phyloP scores from a whole-genome alignment of 2,113 vertebrate species.

The Candoia aspera region DNA sequence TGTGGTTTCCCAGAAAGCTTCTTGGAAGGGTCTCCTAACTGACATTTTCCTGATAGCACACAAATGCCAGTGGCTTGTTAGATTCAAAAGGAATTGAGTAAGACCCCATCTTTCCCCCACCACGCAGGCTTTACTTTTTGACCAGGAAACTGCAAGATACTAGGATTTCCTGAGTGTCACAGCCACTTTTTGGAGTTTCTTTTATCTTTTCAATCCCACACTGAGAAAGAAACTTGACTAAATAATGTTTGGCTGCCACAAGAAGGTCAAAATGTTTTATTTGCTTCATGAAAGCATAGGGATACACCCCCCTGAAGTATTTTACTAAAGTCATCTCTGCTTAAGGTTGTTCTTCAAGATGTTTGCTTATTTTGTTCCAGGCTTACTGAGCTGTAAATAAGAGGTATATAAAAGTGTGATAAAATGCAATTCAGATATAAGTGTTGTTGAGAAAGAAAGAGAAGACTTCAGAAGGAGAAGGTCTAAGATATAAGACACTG shows the following conservation, averaged over 20 bases:
- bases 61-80: neutral
- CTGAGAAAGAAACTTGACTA: neutral
- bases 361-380: neutral
- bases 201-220: conserved; percentile 20
- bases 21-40: conserved; percentile 51
- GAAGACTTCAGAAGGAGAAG: neutral
- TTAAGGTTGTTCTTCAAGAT: neutral
- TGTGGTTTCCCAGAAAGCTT: conserved; percentile 68
- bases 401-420: neutral
- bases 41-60: neutral
- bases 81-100: conserved; percentile 4
- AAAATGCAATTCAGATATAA: neutral
- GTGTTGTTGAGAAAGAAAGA: neutral
- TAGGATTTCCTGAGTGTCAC: neutral
- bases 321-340: neutral
- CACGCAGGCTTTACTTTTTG: neutral
- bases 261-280: neutral
- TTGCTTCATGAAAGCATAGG: neutral
- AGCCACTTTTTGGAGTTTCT: neutral
- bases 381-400: neutral
- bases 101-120: neutral
- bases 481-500: neutral
- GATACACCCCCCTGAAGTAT: neutral
- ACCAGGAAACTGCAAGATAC: neutral
- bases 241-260: neutral